These are phyloP conservation scores for Lycopodina hypogea DNA, from an alignment of 37 sponge, comb jelly and placozoan species.

Conservation along the genomic window DNA sequence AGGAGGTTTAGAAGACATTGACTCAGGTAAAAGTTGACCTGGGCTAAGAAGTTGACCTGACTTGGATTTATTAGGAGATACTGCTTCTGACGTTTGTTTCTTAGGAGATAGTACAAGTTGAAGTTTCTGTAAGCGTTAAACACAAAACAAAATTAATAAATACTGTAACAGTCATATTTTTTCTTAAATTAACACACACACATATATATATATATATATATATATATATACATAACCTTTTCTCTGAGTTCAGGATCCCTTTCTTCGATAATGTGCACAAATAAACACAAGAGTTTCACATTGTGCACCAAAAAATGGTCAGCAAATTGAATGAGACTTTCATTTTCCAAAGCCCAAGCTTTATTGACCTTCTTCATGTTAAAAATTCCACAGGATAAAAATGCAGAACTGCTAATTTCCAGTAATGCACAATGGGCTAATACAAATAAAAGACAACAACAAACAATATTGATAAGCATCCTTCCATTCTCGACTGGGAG, in stretches of 20 bases:
- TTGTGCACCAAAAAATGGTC: constrained; percentile 38
- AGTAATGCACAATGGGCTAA: constrained; percentile 51
- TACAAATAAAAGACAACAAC: background rate
- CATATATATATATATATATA: background rate
- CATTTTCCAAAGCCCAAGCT: constrained; percentile 15
- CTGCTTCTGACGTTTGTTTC: background rate
- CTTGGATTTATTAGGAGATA: constrained; percentile 1
- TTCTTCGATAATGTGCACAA: constrained; percentile 64
- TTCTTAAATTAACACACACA: too few species aligned
- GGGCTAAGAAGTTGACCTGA: background rate
- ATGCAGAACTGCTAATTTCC: constrained; percentile 22
- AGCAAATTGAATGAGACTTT: constrained; percentile 12
- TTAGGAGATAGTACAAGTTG: background rate
- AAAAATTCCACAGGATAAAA: constrained; percentile 42
- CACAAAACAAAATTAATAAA: constrained; percentile 2
- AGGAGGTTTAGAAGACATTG: background rate
- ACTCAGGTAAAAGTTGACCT: background rate
- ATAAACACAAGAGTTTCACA: constrained; percentile 49
- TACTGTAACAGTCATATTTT: background rate
- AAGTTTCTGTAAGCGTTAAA: background rate
- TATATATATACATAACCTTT: constrained; percentile 23
- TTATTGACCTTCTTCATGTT: constrained; percentile 28
- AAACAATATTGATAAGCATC: background rate
- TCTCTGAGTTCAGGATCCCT: constrained; percentile 51
- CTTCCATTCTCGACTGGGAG: background rate